These are phyloP conservation scores for Choristoneura fumiferana DNA, from an alignment of 1,140 invertebrate genomes.

Conservation along the genomic window DNA sequence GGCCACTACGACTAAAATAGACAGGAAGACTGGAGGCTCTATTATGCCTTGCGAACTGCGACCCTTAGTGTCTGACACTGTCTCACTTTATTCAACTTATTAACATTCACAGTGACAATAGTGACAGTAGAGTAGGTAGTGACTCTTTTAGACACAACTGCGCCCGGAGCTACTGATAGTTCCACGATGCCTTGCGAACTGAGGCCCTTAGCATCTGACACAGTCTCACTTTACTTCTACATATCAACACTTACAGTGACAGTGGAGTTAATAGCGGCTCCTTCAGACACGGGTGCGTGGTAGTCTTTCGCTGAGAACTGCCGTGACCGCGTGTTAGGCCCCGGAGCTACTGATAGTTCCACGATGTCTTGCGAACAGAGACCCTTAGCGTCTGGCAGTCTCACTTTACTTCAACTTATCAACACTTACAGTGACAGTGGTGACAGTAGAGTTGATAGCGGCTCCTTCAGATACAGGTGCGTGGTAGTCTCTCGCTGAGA, in stretches of 20 bases:
- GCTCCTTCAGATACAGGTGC: conserved; percentile 93
- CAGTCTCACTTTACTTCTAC: too few relatives aligned
- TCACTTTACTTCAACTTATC: too few relatives aligned
- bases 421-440: conserved; percentile 67
- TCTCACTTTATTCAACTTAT: too few relatives aligned
- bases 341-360: conserved; percentile 83
- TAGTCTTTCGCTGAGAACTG: conserved; percentile 89
- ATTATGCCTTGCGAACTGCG: too few relatives aligned
- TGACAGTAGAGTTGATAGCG: conserved; percentile 90
- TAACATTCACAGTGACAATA: conserved; percentile 61
- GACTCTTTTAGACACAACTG: conserved; percentile 92
- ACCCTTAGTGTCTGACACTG: too few relatives aligned
- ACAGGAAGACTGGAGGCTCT: too few relatives aligned
- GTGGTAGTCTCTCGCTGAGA: conserved; percentile 88
- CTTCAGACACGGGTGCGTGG: conserved; percentile 92
- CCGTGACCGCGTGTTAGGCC: conserved; percentile 91
- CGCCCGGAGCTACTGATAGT: conserved; percentile 83
- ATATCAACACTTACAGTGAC: conserved; percentile 52
- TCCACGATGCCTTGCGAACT: too few relatives aligned
- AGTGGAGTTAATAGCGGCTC: conserved; percentile 88
- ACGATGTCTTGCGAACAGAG: conserved; percentile 89
- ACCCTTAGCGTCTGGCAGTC: conserved; percentile 84
- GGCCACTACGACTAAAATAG: too few relatives aligned
- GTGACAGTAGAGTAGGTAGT: conserved; percentile 91
- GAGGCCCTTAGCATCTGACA: too few relatives aligned